Evolutionary conservation across 2,797 vertebrate species (phyloP), one percentile per base, ranked within the genome.

Genomic region (Avahi laniger): DNA sequence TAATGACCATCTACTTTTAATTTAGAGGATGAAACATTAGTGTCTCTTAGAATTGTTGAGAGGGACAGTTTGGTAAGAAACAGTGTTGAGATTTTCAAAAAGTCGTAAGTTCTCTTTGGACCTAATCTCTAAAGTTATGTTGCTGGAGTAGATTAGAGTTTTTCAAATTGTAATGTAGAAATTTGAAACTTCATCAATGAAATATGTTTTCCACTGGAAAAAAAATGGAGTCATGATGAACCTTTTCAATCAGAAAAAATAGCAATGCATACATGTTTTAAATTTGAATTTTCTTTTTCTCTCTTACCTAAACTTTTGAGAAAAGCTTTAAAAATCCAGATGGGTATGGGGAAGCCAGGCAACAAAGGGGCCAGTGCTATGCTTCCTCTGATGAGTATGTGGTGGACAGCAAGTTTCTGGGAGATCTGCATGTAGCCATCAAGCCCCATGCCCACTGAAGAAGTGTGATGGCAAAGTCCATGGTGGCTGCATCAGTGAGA

Each of bases 311-410:
- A 79, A 2, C 9, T 38, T 11, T 3, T 30, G 43, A 52, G 8
- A 30, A 75, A 91, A 48, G 43, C 11, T 92, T 88, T 41, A 8
- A 46, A 88, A 72, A 48, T 41, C 7, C 3, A 46, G 24, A 48
- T 33, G 10, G 6, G 4, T 48, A 6, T 35, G 4, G 8, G 18
- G 5, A 35, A 89, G 57, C 5, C 11, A 15, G 22, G 30, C 2
- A 8, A 18, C 2, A 7, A 26, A 38, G 30, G 17, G 20, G 24
- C 13, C 1, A 1, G 6, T 20, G 0, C 3, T n/a, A 11, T 17
- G 15, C 14, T 52, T 69, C 43, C 46, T 70, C 61, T 50, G 43
- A 43, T 2, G 0, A 0, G 17, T 4, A 1, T 3, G 1, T 54
- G 20, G 28, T 2, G 5, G 17, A 22, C 26, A 20, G 1, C 18